Percentiles rank a stretch among this genome's conserved stretches.
phyloP scores from a whole-genome alignment of 2,888 invertebrate genomes.

The Caenorhabditis macrosperma region DNA sequence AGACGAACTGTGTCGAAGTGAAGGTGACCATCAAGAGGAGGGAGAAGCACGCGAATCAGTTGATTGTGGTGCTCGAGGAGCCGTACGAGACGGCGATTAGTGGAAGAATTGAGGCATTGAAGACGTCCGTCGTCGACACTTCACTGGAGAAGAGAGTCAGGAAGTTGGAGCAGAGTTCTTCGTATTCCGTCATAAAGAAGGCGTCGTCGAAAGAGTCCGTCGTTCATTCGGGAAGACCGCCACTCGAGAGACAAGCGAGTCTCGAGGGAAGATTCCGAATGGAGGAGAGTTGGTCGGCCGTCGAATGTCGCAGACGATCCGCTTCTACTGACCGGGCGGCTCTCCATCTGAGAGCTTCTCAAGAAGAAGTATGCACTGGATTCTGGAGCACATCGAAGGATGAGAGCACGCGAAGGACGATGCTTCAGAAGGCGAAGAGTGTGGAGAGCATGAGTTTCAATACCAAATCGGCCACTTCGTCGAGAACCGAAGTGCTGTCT shows the following conservation, averaged over 20 bases:
- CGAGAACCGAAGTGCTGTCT: conserved; percentile 21
- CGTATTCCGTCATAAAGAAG: conserved; percentile 45
- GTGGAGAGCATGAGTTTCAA: conserved; percentile 42
- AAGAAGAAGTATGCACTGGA: conserved; percentile 59
- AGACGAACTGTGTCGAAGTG: conserved; percentile 27
- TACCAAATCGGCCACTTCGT: conserved; percentile 19
- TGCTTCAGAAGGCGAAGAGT: conserved; percentile 52
- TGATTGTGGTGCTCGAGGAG: conserved; percentile 61
- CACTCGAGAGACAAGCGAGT: conserved; percentile 53
- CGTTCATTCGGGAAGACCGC: conserved; percentile 21
- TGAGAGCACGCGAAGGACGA: conserved; percentile 48
- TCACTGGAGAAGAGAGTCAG: conserved; percentile 25
- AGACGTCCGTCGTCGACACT: conserved; percentile 31
- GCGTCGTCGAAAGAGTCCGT: conserved; percentile 45
- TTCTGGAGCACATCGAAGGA: conserved; percentile 60
- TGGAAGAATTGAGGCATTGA: conserved; percentile 23
- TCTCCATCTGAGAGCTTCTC: conserved; percentile 28
- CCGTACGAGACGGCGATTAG: conserved; percentile 27
- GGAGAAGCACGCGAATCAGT: conserved; percentile 55
- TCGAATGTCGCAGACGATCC: conserved; percentile 38
- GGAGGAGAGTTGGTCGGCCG: conserved; percentile 51
- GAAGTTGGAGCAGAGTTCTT: conserved; percentile 34
- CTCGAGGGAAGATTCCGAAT: conserved; percentile 56
- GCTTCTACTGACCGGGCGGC: conserved; percentile 46
- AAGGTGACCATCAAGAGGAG: conserved; percentile 45